These are phyloP conservation scores for Caenorhabditis sp. DNA, from an alignment of 2,888 invertebrate genomes.

Conservation along the genomic window DNA sequence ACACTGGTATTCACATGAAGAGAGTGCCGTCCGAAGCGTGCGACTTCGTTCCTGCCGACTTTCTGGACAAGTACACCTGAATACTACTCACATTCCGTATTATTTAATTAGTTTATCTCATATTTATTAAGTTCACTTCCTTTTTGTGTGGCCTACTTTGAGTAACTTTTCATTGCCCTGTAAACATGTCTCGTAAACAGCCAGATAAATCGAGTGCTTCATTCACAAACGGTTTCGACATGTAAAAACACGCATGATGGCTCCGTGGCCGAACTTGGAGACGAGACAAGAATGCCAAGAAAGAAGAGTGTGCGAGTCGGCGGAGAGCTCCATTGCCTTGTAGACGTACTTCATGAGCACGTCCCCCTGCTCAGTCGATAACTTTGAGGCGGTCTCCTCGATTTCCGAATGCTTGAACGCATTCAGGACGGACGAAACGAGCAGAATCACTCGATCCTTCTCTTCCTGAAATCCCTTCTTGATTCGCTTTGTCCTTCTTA, in stretches of 20 bases:
- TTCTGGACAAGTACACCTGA: constrained; percentile 29
- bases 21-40: constrained; percentile 8
- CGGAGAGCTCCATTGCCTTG: constrained; percentile 73
- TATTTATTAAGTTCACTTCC: not conserved
- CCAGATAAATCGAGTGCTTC: not conserved
- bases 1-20: constrained; percentile 21
- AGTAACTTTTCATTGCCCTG: too few species aligned
- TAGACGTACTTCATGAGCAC: constrained; percentile 75
- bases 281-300: constrained; percentile 74
- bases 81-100: too few species aligned
- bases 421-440: constrained; percentile 68
- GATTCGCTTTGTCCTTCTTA: not conserved
- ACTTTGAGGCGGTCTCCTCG: constrained; percentile 58
- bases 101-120: not conserved
- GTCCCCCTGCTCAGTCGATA: constrained; percentile 69
- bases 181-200: too few species aligned
- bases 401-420: constrained; percentile 70
- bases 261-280: constrained; percentile 69
- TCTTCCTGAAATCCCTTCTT: constrained; percentile 29
- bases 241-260: constrained; percentile 71
- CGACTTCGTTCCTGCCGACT: constrained; percentile 20
- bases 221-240: constrained; percentile 13
- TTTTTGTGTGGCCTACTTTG: too few species aligned
- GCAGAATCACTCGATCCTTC: constrained; percentile 60
- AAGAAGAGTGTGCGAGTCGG: constrained; percentile 68